Base-by-base conservation (phyloP, 2,888 invertebrate species). In the Drosophila atripex region DNA sequence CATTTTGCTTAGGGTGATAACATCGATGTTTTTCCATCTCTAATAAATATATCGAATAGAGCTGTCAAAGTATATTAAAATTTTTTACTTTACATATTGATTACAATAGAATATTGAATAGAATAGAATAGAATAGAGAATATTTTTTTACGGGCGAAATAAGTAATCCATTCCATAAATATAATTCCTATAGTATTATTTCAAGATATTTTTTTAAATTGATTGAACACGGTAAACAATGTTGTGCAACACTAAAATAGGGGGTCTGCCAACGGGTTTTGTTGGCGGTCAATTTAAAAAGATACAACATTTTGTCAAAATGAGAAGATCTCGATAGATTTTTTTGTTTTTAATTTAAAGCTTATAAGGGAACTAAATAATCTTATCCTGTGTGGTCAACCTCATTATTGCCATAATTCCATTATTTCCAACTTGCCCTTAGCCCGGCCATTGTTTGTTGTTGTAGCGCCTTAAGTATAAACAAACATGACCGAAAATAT, bases 341-440 rank as follows among this genome's bases (percentile, higher is more conserved):
- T 18, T 38, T 41, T 21, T n/a, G 0, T 16, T 39, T 21, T 32
- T 21, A 3, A 9, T 32, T 23, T 28, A 4, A 16, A 16, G 23
- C 23, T 39, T 28, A 35, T 35, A 9, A 9, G n/a, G 7, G 25
- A 16, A 12, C 12, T 8, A 12, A 23, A 32, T n/a, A 7, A 25
- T 18, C 23, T 28, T 7, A 16, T 28, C 43, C 45, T 14, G n/a
- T 5, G 8, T 39, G 60, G 46, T 39, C 60, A 59, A 18, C 7
- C n/a, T 46, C 23, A 55, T 55, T 47, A 55, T 32, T 8, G 39
- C 23, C 45, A 39, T 30, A 38, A 71, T 65, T 70, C 66, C 66
- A 78, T 72, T 74, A 84, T 74, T 56, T 68, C 54, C 69, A 76
- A 64, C 68, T 73, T 80, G 85, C 87, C 82, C 82, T 83, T 80